A percentile compares a stretch with the other conserved stretches of the same genome.
Evolutionary conservation across 2,113 vertebrate species (phyloP).

Genomic region (Tupaia tana): DNA sequence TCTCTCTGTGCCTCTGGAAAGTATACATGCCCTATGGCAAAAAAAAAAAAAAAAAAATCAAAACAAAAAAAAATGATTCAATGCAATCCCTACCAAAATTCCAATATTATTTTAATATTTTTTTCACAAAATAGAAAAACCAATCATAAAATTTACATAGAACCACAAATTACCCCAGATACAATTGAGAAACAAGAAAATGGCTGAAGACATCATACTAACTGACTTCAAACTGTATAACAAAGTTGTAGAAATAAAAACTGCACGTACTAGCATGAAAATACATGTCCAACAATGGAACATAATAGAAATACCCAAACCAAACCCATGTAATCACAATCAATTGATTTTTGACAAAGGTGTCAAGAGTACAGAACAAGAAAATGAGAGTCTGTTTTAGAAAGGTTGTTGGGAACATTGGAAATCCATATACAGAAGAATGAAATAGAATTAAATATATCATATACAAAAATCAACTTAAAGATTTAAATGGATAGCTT

Average conservation of each 20-base stretch:
- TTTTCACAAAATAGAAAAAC: not conserved
- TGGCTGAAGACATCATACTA: not conserved
- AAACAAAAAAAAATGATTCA: no score
- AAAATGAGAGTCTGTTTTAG: not conserved
- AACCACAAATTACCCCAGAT: not conserved
- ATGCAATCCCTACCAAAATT: not conserved
- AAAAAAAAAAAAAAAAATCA: no score
- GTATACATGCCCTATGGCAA: no score
- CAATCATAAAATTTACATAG: not conserved
- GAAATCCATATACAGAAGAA: not conserved
- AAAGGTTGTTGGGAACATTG: not conserved
- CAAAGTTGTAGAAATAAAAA: not conserved
- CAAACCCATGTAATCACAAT: not conserved
- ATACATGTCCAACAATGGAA: not conserved
- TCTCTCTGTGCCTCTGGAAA: no score
- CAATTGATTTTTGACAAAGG: not conserved
- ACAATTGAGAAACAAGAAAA: not conserved
- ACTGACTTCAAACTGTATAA: not conserved
- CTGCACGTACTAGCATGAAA: not conserved
- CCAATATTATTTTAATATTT: not conserved
- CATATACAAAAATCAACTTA: not conserved
- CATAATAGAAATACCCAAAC: not conserved
- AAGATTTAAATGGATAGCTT: not conserved
- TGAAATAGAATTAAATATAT: not conserved
- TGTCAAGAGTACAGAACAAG: not conserved